phyloP scores from a whole-genome alignment of 2,113 vertebrate genomes.

The Hyaena hyaena region DNA sequence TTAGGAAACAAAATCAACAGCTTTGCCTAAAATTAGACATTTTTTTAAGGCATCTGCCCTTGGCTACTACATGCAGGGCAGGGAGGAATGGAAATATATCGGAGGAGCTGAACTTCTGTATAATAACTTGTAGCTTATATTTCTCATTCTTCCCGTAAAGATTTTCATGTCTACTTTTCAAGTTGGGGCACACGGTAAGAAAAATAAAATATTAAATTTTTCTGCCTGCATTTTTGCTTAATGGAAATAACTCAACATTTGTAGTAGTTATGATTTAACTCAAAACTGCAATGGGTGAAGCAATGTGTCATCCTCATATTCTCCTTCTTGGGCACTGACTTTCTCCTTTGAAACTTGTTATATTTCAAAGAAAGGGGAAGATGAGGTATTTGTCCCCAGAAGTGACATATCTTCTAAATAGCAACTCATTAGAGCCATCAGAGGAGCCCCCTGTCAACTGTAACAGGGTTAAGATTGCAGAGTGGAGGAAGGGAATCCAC shows the following conservation, averaged over 20 bases:
- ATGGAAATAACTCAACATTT: not conserved
- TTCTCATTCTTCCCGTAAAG: not conserved
- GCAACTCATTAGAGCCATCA: not conserved
- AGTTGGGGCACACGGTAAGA: not conserved
- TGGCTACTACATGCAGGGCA: not conserved
- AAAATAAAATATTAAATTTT: not conserved
- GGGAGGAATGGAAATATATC: not conserved
- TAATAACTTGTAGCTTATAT: conserved; percentile 9
- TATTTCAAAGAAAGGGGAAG: not conserved
- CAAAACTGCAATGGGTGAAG: not conserved
- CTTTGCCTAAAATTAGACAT: conserved; percentile 17
- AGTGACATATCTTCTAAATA: not conserved
- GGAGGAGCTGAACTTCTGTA: not conserved
- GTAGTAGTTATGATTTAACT: not conserved
- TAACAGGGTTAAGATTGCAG: not conserved
- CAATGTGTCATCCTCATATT: not conserved
- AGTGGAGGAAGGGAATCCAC: too few species aligned
- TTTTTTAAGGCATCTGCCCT: conserved; percentile 17
- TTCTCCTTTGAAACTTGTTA: not conserved
- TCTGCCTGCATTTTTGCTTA: not conserved
- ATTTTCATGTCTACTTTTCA: not conserved
- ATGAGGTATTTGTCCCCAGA: not conserved
- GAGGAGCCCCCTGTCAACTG: not conserved
- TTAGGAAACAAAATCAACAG: conserved; percentile 46
- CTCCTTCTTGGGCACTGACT: not conserved